A percentile compares a stretch with the other conserved stretches of the same genome.
These are phyloP conservation scores for Napeogenes inachia DNA, from an alignment of 2,888 invertebrate genomes.

Conservation along the genomic window DNA sequence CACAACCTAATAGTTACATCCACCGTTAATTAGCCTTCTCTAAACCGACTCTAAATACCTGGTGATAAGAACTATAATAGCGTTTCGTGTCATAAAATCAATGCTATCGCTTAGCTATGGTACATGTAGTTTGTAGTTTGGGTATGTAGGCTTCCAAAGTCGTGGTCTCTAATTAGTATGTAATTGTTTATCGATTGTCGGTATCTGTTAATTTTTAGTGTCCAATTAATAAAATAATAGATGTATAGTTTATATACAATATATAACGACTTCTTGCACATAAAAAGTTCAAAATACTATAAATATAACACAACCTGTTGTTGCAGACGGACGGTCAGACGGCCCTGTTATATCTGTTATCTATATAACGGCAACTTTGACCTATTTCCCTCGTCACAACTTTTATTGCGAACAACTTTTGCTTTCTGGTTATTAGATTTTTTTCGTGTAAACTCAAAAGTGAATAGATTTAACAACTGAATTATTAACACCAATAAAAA, in stretches of 20 bases:
- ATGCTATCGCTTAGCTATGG: slow-evolving; percentile 12
- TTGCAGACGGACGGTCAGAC: slow-evolving; percentile 32
- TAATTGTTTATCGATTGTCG: slow-evolving; percentile 23
- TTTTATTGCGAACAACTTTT: slow-evolving; percentile 54
- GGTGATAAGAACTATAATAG: slow-evolving; percentile 7
- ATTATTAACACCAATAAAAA: too few species aligned
- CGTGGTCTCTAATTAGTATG: slow-evolving; percentile 22
- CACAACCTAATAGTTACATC: slow-evolving; percentile 21
- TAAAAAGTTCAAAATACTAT: neutral
- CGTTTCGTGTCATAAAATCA: neutral
- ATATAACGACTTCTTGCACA: too few species aligned
- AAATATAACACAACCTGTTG: slow-evolving; percentile 3
- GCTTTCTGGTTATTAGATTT: slow-evolving; percentile 33
- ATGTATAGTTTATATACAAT: too few species aligned
- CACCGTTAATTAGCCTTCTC: slow-evolving; percentile 11
- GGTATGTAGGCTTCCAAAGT: neutral
- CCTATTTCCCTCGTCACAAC: slow-evolving; percentile 52
- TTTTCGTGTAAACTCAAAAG: slow-evolving; percentile 20
- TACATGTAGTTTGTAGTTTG: neutral
- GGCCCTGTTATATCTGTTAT: slow-evolving; percentile 15
- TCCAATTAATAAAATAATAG: too few species aligned
- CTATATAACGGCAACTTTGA: slow-evolving; percentile 51
- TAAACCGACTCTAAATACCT: slow-evolving; percentile 2
- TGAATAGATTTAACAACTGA: slow-evolving; percentile 1
- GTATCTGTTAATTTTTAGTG: too few species aligned